phyloP scores from a whole-genome alignment of 92 coral and sea anemone species.

The Palythoa heliodiscus region DNA sequence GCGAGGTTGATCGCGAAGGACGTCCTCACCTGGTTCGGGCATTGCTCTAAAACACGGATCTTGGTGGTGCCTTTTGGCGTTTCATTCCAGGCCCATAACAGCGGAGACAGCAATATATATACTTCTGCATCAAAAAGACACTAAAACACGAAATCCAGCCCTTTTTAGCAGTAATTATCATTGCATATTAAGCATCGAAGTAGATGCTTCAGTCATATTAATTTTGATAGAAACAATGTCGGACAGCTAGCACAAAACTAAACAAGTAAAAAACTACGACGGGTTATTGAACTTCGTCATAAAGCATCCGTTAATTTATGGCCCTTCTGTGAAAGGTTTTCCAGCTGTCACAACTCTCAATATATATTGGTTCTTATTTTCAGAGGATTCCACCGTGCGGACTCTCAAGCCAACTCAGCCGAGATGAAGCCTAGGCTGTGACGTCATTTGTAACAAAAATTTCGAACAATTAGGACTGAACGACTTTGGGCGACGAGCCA shows the following conservation, averaged over 20 bases:
- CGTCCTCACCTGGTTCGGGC: conserved; percentile 38
- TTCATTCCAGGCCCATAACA: conserved; percentile 22
- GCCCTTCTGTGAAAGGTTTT: neutral
- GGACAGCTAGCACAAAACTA: conserved; percentile 16
- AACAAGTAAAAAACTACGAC: conserved; percentile 13
- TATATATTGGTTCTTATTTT: neutral
- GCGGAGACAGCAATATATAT: neutral
- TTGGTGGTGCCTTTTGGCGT: conserved; percentile 9
- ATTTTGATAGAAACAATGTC: conserved; percentile 12
- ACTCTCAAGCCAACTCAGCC: neutral
- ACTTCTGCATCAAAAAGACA: neutral
- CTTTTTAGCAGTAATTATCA: conserved; percentile 10
- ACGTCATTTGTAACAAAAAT: conserved; percentile 33
- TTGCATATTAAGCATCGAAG: conserved; percentile 36
- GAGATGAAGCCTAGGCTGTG: conserved; percentile 9
- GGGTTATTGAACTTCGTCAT: neutral
- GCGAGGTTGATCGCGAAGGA: conserved; percentile 21
- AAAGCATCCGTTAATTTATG: neutral
- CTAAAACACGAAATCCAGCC: neutral
- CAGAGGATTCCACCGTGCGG: conserved; percentile 31
- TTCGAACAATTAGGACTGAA: conserved; percentile 17
- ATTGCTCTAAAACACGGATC: conserved; percentile 29
- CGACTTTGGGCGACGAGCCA: conserved; percentile 5
- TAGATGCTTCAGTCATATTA: conserved; percentile 12
- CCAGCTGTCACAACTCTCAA: neutral